Percentiles rank a stretch among this genome's conserved stretches.
These are phyloP conservation scores for Mesochorus sp. DNA, from an alignment of 2,888 invertebrate species.

Conservation along the genomic window DNA sequence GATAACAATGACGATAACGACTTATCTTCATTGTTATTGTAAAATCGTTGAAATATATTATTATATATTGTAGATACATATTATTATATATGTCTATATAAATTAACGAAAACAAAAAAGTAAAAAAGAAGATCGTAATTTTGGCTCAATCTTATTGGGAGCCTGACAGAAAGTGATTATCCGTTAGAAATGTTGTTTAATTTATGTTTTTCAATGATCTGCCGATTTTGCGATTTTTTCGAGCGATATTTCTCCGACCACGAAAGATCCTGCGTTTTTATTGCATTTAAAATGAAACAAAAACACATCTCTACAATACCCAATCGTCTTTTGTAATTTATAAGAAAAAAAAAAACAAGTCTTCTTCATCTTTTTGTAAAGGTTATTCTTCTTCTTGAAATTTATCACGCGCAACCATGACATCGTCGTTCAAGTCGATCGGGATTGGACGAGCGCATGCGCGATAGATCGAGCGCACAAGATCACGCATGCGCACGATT, in stretches of 20 bases:
- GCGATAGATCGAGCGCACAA: constrained; percentile 31
- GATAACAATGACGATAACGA: constrained; percentile 25
- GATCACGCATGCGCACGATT: constrained; percentile 24
- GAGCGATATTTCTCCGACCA: not conserved
- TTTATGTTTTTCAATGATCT: not conserved
- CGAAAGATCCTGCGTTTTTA: not conserved
- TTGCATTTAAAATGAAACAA: not conserved
- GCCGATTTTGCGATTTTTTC: constrained; percentile 16
- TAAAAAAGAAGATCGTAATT: not conserved
- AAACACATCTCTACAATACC: not conserved
- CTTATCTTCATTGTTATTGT: too few species aligned
- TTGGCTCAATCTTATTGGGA: constrained; percentile 7
- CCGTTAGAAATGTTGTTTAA: constrained; percentile 25
- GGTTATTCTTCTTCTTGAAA: not conserved
- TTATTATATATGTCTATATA: constrained; percentile 13
- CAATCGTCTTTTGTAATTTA: constrained; percentile 10
- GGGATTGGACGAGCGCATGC: constrained; percentile 5
- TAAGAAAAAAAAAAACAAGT: too few species aligned
- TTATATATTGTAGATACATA: too few species aligned
- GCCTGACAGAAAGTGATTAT: not conserved
- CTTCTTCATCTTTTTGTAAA: too few species aligned
- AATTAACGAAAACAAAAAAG: not conserved
- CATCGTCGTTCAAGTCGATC: constrained; percentile 21
- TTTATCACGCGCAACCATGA: constrained; percentile 36
- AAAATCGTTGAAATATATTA: too few species aligned